These are phyloP conservation scores for Thysanoteuthis rhombus DNA, from an alignment of 2,888 invertebrate species.

Conservation along the genomic window DNA sequence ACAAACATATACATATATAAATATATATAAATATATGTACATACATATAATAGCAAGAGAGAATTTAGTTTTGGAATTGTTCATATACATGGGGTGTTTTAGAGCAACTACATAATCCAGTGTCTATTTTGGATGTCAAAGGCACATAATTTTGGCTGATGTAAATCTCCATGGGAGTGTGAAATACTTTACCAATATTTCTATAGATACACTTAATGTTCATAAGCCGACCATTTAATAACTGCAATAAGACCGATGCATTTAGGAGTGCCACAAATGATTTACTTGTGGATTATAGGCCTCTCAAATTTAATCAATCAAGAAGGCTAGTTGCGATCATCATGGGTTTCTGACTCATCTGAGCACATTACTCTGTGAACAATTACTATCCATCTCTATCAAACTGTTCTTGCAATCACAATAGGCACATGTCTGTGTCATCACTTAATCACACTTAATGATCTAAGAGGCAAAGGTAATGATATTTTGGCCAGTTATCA, in stretches of 20 bases:
- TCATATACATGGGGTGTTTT: background rate
- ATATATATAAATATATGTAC: background rate
- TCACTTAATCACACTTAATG: background rate
- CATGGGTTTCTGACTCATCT: background rate
- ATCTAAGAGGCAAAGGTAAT: background rate
- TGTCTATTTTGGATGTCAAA: conserved; percentile 1
- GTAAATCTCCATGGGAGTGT: background rate
- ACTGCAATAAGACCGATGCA: background rate
- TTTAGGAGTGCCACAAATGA: conserved; percentile 12
- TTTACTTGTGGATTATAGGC: conserved; percentile 12
- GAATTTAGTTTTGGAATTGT: background rate
- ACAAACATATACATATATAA: background rate
- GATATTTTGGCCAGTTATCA: too few relatives aligned
- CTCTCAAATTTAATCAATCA: conserved; percentile 12
- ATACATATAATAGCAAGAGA: background rate
- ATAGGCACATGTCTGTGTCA: background rate
- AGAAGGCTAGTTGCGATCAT: background rate
- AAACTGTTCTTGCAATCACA: background rate
- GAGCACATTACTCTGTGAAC: background rate
- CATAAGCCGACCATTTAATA: background rate
- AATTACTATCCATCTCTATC: background rate
- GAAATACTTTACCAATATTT: conserved; percentile 12
- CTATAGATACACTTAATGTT: background rate
- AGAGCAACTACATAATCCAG: background rate
- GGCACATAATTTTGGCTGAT: conserved; percentile 12